Evolutionary conservation across 2,797 vertebrate genomes (phyloP).

Genomic region (Eulemur albifrons): DNA sequence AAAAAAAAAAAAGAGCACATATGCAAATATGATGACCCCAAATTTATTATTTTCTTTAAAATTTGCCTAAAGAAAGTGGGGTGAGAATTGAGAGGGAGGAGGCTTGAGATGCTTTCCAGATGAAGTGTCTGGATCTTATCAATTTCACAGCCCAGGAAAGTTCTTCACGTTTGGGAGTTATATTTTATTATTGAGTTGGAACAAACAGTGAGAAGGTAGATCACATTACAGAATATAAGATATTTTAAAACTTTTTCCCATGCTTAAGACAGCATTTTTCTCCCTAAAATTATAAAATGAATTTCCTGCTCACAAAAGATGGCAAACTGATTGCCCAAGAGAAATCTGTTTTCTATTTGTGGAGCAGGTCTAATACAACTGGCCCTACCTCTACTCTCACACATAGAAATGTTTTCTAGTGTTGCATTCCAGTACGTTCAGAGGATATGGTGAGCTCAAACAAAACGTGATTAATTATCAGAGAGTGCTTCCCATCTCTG

Average conservation of each 20-base stretch:
- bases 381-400: neutral
- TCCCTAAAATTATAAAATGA: conserved; percentile 54
- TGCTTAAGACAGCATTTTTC: conserved; percentile 54
- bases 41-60: conserved; percentile 31
- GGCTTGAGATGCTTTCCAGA: conserved; percentile 6
- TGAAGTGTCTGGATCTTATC: conserved; percentile 28
- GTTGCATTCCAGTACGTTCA: neutral
- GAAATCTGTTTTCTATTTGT: conserved; percentile 52
- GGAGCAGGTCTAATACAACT: neutral
- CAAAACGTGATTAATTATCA: neutral
- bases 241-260: neutral
- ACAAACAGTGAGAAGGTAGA: conserved; percentile 29
- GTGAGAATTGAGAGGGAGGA: neutral
- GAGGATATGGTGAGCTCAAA: neutral
- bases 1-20: neutral
- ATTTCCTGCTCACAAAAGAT: conserved; percentile 46
- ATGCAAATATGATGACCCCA: neutral
- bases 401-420: neutral
- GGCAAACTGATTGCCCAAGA: conserved; percentile 34
- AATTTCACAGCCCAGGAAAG: conserved; percentile 44
- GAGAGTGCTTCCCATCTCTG: neutral
- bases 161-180: conserved; percentile 49
- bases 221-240: conserved; percentile 6
- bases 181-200: conserved; percentile 58
- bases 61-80: neutral